Base-by-base conservation (phyloP, 2,797 vertebrate genomes). In the Garrulus glandarius region DNA sequence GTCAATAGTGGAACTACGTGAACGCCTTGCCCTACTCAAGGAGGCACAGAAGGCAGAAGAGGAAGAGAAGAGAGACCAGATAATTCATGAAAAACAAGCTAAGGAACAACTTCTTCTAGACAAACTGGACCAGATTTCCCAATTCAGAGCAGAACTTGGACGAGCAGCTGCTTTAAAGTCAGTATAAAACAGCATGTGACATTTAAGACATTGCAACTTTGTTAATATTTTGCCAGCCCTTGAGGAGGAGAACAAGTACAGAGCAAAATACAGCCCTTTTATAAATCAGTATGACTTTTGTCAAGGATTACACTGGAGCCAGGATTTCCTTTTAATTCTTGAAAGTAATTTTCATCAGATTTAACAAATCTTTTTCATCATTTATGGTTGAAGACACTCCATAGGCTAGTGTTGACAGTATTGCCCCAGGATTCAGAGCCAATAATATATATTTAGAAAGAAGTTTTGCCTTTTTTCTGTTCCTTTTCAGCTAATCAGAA, bases 1-100 rank as follows among this genome's bases (percentile, higher is more conserved):
- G 99, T 99, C 99, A 63, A 56, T 99, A 69, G 97, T 97, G 17
- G 99, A 99, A 98, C 97, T 99, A 68, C 98, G 96, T 17, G 98
- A 99, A 95, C 98, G 99, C 19, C 98, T 99, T 36, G 94, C 97
- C 52, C 87, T 98, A 64, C 96, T 99, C 95, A 98, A 87, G 95
- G 98, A 98, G 70, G 88, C 95, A 18, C 98, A 98, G 92, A 97
- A 95, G 89, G 96, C 84, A 26, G 95, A 98, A 81, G 94, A 98
- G 90, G 98, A 98, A 87, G 98, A 99, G 88, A 98, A 97, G 87
- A 98, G 98, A 65, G 97, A 98, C 69, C 97, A 91, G 59, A 99
- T 99, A 96, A 97, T 98, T 91, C 97, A 97, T 87, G 98, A 98
- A 95, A 99, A 98, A 96, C 97, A 98, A 53, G 88, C 94, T 55